These are phyloP conservation scores for Macrostomum lignano DNA, from an alignment of 1,140 invertebrate genomes.

Conservation along the genomic window DNA sequence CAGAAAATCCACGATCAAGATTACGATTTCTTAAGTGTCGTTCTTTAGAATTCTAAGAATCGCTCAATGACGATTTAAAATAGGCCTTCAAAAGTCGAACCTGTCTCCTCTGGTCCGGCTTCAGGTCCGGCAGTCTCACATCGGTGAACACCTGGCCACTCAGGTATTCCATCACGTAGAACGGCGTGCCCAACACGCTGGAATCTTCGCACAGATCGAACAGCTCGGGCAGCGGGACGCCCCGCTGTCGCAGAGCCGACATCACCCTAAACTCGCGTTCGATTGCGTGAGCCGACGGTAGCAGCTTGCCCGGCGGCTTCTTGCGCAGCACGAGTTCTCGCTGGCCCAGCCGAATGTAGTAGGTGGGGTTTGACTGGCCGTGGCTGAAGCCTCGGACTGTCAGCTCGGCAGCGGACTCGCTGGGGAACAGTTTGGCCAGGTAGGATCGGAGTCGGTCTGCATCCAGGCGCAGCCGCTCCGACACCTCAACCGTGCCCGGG, in stretches of 20 bases:
- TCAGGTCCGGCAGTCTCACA: constrained; percentile 12
- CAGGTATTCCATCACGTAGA: constrained; percentile 28
- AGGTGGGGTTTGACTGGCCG: constrained; percentile 31
- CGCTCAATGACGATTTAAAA: too few relatives aligned
- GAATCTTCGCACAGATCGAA: constrained; percentile 16
- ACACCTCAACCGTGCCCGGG: constrained; percentile 16
- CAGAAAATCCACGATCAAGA: too few relatives aligned
- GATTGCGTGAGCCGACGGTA: constrained; percentile 30
- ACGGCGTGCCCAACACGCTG: constrained; percentile 27
- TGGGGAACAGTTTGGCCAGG: too few relatives aligned
- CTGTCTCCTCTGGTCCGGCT: constrained; percentile 10
- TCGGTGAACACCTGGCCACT: constrained; percentile 21
- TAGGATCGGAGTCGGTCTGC: constrained; percentile 12
- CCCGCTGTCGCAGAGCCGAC: constrained; percentile 16
- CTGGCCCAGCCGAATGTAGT: constrained; percentile 20
- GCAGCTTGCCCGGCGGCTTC: constrained; percentile 29
- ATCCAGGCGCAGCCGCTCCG: constrained; percentile 11
- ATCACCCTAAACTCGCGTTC: constrained; percentile 29
- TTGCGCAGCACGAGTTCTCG: constrained; percentile 26
- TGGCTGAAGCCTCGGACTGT: constrained; percentile 20
- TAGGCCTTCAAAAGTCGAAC: too few relatives aligned
- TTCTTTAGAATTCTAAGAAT: too few relatives aligned
- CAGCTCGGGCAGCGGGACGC: constrained; percentile 23
- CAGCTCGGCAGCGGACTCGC: too few relatives aligned
- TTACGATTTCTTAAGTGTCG: too few relatives aligned